Conservation (phyloP, 2,113 vertebrate genomes). For the Arothron firmamentum region DNA sequence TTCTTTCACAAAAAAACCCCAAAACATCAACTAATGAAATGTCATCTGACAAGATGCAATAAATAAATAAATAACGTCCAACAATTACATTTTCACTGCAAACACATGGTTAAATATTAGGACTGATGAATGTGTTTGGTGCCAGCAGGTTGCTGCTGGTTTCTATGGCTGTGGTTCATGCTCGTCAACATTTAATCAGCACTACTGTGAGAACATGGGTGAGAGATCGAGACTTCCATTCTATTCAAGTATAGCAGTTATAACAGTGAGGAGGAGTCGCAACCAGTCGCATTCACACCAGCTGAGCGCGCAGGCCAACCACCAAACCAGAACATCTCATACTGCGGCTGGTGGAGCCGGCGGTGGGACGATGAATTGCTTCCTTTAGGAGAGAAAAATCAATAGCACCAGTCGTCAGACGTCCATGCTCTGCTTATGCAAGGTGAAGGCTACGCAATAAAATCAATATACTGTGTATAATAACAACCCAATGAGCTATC, state of each 20-base stretch:
- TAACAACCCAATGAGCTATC: slow-evolving; percentile 21
- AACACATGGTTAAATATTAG: slow-evolving; percentile 10
- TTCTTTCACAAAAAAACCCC: neutral
- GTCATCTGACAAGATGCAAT: no score
- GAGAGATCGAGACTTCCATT: no score
- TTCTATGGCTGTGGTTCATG: slow-evolving; percentile 44
- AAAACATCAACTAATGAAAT: neutral
- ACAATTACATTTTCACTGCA: slow-evolving; percentile 7
- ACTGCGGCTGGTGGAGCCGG: slow-evolving; percentile 6
- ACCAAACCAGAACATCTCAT: slow-evolving; percentile 28
- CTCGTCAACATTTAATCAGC: slow-evolving; percentile 32
- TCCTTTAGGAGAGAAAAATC: slow-evolving; percentile 39
- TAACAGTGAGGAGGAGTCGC: slow-evolving; percentile 4
- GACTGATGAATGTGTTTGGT: slow-evolving; percentile 6
- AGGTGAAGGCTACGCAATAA: slow-evolving; percentile 14
- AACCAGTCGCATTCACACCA: neutral
- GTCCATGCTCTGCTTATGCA: slow-evolving; percentile 17
- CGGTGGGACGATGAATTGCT: slow-evolving; percentile 7
- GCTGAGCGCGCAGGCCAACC: slow-evolving; percentile 2
- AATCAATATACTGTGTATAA: slow-evolving; percentile 24
- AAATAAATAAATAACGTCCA: no score
- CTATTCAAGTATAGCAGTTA: slow-evolving; percentile 51
- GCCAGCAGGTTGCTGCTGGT: slow-evolving; percentile 17
- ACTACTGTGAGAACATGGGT: slow-evolving; percentile 2
- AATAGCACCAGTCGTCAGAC: slow-evolving; percentile 26